Evolutionary conservation across 2,888 invertebrate species (phyloP).

Genomic region (Deilephila porcellus): DNA sequence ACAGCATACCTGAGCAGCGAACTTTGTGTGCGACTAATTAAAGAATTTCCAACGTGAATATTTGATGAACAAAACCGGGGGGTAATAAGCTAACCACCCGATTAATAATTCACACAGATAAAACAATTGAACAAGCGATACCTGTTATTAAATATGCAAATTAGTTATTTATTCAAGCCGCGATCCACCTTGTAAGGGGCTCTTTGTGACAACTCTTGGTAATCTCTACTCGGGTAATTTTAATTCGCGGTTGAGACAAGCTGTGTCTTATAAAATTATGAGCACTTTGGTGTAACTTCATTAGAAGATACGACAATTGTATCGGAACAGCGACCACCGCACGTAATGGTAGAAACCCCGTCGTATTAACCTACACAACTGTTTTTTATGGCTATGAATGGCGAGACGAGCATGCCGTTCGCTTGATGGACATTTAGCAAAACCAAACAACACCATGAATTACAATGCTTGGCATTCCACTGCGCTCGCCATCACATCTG

Average conservation of each 20-base stretch:
- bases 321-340: too few species aligned
- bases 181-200: slow-evolving; percentile 59
- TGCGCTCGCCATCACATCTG: too few species aligned
- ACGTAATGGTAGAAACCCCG: too few species aligned
- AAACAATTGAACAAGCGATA: slow-evolving; percentile 77
- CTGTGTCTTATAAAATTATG: neutral
- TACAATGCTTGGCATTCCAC: too few species aligned
- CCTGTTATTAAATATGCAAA: slow-evolving; percentile 82
- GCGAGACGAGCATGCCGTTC: too few species aligned
- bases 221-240: slow-evolving; percentile 41
- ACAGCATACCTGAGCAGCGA: neutral
- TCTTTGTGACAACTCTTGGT: slow-evolving; percentile 51
- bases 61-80: slow-evolving; percentile 67
- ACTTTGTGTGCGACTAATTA: slow-evolving; percentile 46
- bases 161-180: slow-evolving; percentile 81
- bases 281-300: neutral
- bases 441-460: too few species aligned
- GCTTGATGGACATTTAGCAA: too few species aligned
- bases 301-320: too few species aligned
- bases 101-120: slow-evolving; percentile 74
- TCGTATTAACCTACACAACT: too few species aligned
- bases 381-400: too few species aligned
- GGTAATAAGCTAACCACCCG: slow-evolving; percentile 68
- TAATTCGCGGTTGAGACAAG: neutral
- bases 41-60: slow-evolving; percentile 75